Base-by-base conservation (phyloP, 2,888 invertebrate genomes). In the Pyrocoelia pectoralis region DNA sequence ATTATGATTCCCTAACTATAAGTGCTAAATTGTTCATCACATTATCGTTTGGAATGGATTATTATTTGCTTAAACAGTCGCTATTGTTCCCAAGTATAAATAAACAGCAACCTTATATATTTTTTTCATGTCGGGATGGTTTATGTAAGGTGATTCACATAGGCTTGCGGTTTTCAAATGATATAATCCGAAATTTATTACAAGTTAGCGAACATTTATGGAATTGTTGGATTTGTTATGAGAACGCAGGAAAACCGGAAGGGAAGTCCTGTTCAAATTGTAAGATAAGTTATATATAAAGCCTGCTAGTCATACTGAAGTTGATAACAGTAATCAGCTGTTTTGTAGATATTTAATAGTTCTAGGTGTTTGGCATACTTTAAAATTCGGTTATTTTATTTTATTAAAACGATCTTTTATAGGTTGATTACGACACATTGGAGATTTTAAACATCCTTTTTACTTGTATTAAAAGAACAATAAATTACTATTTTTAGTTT, bases 181-280 rank as follows among this genome's bases (percentile, higher is more conserved):
- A 46, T 14, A 41, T 41, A 13, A 41, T 13, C 14, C 12, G 6
- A 41, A 12, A 38, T 38, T 24, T 38, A 2, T 14, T 14, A 13
- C 14, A 41, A 41, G 41, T 12, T 2, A n/a, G 3, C 2, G 10
- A 6, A 13, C 15, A 46, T 33, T 46, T 15, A 46, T 18, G 17
- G n/a, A 46, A 46, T 17, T 17, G 46, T 10, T 18, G 17, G 46
- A n/a, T 46, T 46, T 17, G 17, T 46, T 46, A 46, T 46, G 18
- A 46, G 46, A 46, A 46, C 46, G 15, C 46, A 46, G 46, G 46
- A 46, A 46, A 46, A 46, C 46, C 46, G 46, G 46, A 46, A 46
- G 46, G 46, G 46, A 46, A 46, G 46, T 46, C 46, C 46, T 46
- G 46, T 46, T 46, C 46, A 46, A 17, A 46, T 18, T 46, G 10